phyloP scores from a whole-genome alignment of 2,797 vertebrate genomes.

The Thalassophryne amazonica region DNA sequence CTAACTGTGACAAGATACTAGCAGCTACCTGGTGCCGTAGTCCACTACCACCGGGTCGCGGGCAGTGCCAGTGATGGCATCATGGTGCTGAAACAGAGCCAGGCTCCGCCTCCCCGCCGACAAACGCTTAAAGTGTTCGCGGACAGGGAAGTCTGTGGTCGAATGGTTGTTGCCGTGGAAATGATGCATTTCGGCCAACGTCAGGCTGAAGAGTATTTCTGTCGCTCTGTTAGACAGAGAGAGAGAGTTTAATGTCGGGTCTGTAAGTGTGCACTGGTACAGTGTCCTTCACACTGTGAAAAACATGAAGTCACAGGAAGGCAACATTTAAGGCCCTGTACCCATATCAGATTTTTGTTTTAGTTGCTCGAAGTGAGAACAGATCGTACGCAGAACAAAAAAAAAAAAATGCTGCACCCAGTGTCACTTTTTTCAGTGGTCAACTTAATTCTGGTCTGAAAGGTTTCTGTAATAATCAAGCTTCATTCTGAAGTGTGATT shows the following conservation, averaged over 20 bases:
- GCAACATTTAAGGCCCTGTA: too few relatives aligned
- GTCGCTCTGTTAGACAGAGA: conserved; percentile 73
- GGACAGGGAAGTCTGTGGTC: conserved; percentile 72
- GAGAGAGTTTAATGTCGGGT: too few relatives aligned
- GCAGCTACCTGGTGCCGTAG: conserved; percentile 86
- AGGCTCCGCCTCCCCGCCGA: conserved; percentile 83
- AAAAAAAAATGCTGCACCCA: neutral
- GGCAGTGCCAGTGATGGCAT: conserved; percentile 88
- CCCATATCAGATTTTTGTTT: too few relatives aligned
- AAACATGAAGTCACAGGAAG: too few relatives aligned
- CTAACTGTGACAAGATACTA: too few relatives aligned
- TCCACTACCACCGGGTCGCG: conserved; percentile 90
- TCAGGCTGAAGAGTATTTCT: conserved; percentile 88
- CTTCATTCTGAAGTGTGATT: too few relatives aligned
- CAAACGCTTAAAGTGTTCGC: conserved; percentile 76
- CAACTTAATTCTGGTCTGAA: too few relatives aligned
- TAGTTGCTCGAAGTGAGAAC: too few relatives aligned
- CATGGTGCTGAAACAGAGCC: conserved; percentile 93
- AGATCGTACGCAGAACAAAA: neutral
- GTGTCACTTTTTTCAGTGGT: too few relatives aligned
- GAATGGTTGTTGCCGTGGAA: conserved; percentile 41
- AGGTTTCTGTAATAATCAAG: too few relatives aligned
- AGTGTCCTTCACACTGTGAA: too few relatives aligned
- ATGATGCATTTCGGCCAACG: conserved; percentile 79
- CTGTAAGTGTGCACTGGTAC: too few relatives aligned